Conservation (phyloP, 2,888 invertebrate genomes). For the Mantis religiosa region DNA sequence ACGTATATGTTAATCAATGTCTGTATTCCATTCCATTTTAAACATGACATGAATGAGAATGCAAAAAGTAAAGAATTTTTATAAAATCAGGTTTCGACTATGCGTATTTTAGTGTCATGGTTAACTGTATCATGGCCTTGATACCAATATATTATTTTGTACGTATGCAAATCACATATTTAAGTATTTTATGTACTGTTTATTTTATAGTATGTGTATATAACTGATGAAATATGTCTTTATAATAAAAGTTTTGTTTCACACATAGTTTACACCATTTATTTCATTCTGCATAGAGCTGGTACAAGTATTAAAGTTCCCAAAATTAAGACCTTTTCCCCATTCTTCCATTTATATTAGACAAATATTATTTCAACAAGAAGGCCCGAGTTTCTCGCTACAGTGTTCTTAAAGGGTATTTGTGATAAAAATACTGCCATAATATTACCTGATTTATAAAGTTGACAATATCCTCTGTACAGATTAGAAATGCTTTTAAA, state of each 20-base stretch:
- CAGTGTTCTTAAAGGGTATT: too few relatives aligned
- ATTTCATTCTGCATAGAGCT: too few relatives aligned
- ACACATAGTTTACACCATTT: background rate
- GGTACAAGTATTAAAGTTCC: too few relatives aligned
- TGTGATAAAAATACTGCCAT: too few relatives aligned
- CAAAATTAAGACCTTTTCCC: too few relatives aligned
- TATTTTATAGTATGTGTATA: background rate
- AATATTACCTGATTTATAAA: too few relatives aligned
- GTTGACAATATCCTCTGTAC: too few relatives aligned
- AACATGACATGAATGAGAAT: background rate
- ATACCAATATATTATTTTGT: slow-evolving; percentile 6
- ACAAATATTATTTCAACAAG: too few relatives aligned
- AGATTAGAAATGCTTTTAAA: too few relatives aligned
- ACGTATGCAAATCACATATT: background rate
- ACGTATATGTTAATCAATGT: background rate
- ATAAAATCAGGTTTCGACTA: background rate
- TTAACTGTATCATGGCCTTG: background rate
- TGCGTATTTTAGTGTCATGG: slow-evolving; percentile 1
- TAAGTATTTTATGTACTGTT: background rate
- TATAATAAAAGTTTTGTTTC: background rate
- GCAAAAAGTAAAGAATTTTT: background rate
- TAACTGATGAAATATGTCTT: background rate
- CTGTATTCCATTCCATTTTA: background rate
- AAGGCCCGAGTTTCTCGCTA: too few relatives aligned
- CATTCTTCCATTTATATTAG: too few relatives aligned